These are phyloP conservation scores for Ennomos quercinarius DNA, from an alignment of 2,888 invertebrate species.

Conservation along the genomic window DNA sequence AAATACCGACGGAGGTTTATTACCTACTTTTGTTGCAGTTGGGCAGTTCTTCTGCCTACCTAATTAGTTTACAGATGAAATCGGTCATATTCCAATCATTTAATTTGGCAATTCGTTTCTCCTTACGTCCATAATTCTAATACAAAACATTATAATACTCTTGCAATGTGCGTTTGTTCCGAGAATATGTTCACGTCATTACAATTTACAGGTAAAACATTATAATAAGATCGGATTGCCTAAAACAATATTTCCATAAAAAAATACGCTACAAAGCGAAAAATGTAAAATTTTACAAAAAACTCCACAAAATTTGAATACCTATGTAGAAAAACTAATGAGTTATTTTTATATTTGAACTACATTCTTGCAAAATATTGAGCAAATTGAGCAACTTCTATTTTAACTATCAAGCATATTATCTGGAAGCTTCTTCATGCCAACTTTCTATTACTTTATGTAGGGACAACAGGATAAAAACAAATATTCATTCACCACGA, in stretches of 20 bases:
- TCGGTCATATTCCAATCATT: no score
- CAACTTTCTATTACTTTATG: constrained; percentile 33
- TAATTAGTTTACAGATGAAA: no score
- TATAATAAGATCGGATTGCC: constrained; percentile 31
- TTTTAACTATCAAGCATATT: constrained; percentile 57
- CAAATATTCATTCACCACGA: constrained; percentile 29
- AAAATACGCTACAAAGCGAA: constrained; percentile 50
- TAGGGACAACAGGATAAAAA: constrained; percentile 34
- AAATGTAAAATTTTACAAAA: constrained; percentile 42
- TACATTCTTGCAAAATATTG: constrained; percentile 71
- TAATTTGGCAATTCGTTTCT: constrained; percentile 21
- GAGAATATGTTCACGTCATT: constrained; percentile 32
- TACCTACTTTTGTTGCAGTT: no score
- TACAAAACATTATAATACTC: constrained; percentile 15
- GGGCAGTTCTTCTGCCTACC: no score
- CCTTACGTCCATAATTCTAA: constrained; percentile 21
- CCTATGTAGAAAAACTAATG: constrained; percentile 63
- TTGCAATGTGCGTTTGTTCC: constrained; percentile 41
- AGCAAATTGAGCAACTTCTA: constrained; percentile 73
- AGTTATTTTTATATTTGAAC: constrained; percentile 43
- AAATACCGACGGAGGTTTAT: no score
- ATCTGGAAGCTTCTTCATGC: constrained; percentile 42
- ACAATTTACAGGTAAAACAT: constrained; percentile 30
- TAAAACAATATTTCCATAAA: constrained; percentile 41
- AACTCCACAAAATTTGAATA: constrained; percentile 43